phyloP scores from a whole-genome alignment of 2,113 vertebrate species.

The Paratilapia polleni region DNA sequence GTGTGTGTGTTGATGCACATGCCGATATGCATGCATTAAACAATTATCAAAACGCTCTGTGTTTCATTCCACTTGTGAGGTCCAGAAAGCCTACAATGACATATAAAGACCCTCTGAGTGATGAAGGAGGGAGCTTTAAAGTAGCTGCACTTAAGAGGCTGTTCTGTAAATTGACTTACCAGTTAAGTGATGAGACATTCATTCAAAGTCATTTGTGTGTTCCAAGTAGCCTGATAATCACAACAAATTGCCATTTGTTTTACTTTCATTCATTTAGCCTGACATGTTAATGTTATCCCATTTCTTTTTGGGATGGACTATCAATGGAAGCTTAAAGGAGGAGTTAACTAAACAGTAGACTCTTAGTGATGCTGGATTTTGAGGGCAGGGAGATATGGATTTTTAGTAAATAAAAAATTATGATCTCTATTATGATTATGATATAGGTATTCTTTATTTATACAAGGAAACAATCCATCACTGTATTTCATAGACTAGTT shows the following conservation, averaged over 20 bases:
- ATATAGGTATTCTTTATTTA: neutral
- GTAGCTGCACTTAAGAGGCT: neutral
- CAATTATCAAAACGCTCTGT: slow-evolving; percentile 46
- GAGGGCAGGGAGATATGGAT: neutral
- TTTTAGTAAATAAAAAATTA: neutral
- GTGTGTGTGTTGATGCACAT: slow-evolving; percentile 36
- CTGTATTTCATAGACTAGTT: neutral
- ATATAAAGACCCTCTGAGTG: slow-evolving; percentile 1
- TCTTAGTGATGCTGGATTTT: neutral
- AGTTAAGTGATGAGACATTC: neutral
- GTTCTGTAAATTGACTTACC: slow-evolving; percentile 13
- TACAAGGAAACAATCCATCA: neutral
- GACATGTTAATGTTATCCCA: neutral
- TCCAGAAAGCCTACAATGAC: slow-evolving; percentile 37
- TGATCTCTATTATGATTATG: neutral
- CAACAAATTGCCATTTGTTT: neutral
- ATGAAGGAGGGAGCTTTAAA: slow-evolving; percentile 14
- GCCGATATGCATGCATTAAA: slow-evolving; percentile 45
- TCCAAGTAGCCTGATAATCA: neutral
- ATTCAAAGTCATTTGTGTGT: slow-evolving; percentile 4
- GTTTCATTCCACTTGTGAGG: slow-evolving; percentile 72
- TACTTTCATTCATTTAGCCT: neutral
- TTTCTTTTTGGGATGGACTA: slow-evolving; percentile 3
- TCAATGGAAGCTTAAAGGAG: neutral
- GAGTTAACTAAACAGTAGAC: neutral